Base-by-base conservation (phyloP, 2,888 invertebrate genomes). In the Lasius platythorax region DNA sequence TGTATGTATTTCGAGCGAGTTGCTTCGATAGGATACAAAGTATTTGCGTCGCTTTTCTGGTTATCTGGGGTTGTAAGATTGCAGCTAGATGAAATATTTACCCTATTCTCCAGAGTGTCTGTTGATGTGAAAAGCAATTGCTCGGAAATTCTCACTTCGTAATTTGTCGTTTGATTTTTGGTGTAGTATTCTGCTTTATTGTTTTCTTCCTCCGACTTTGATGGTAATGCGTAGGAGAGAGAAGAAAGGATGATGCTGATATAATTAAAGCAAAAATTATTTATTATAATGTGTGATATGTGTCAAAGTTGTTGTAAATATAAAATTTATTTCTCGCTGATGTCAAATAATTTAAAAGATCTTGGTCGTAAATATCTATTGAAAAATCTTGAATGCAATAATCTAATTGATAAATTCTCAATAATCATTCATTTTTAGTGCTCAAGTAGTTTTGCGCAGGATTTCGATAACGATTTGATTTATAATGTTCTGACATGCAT, bases 211-310 rank as follows among this genome's bases (percentile, higher is more conserved):
- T 30, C 33, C 53, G 73, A 23, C 4, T 66, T 70, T 18, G 82
- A 82, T 78, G 72, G 61, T 56, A 84, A 63, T 50, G 83, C 58
- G 85, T 73, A 82, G 76, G 83, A 87, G 76, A 91, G 84, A 68
- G 87, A 85, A 67, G 76, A 85, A 73, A 89, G 72, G 63, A 87
- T 50, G 30, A 91, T 66, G 56, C 91, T 91, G 87, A 18, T 85
- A n/a, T 6, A 91, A 66, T 23, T 15, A 46, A 73, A n/a, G 43
- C 15, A 63, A 72, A 5, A 40, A 53, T 30, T 53, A 18, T 28
- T 67, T 0, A 67, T 67, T 66, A 66, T 28, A 46, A 58, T 15
- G 1, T 15, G 1, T 18, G 33, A 72, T 15, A 4, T 4, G 33
- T 37, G 1, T 15, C 9, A 67, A 53, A 76, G 15, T 11, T 15